Conservation (phyloP, 2,888 invertebrate species). For the Cheilosia vulpina region DNA sequence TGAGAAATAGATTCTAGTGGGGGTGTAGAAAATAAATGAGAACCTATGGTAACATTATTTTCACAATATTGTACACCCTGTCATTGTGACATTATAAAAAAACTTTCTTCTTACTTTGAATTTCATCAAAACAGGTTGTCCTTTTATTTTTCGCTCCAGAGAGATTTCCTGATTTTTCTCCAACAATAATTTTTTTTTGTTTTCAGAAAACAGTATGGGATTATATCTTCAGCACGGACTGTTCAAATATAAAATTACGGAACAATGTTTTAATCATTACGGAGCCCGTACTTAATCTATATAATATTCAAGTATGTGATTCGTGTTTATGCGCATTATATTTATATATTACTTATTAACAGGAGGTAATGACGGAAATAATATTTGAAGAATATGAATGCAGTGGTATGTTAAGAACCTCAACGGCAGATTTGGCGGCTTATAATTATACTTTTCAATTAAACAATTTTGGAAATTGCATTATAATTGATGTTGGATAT, state of each 20-base stretch:
- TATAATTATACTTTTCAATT: slow-evolving; percentile 85
- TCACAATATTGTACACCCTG: no score
- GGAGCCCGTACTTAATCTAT: slow-evolving; percentile 97
- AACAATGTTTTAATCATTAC: slow-evolving; percentile 94
- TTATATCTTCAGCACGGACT: slow-evolving; percentile 94
- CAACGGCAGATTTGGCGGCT: slow-evolving; percentile 91
- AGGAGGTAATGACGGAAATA: slow-evolving; percentile 97
- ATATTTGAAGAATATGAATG: slow-evolving; percentile 99
- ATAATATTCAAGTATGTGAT: slow-evolving; percentile 87
- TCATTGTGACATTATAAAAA: no score
- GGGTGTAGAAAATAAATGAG: no score
- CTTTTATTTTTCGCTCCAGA: no score
- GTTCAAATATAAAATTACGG: slow-evolving; percentile 90
- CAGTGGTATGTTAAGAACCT: slow-evolving; percentile 90
- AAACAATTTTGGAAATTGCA: slow-evolving; percentile 87
- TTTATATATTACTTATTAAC: slow-evolving; percentile 85
- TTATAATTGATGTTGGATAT: slow-evolving; percentile 97
- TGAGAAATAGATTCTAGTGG: no score
- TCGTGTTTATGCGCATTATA: slow-evolving; percentile 88
- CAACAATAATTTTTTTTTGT: neutral
- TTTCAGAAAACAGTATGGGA: slow-evolving; percentile 96
- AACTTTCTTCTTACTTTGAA: no score
- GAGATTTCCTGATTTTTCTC: no score
- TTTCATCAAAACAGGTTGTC: no score
- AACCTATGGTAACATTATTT: no score